Conservation (phyloP, 1,140 invertebrate genomes). For the Nylanderia fulva region DNA sequence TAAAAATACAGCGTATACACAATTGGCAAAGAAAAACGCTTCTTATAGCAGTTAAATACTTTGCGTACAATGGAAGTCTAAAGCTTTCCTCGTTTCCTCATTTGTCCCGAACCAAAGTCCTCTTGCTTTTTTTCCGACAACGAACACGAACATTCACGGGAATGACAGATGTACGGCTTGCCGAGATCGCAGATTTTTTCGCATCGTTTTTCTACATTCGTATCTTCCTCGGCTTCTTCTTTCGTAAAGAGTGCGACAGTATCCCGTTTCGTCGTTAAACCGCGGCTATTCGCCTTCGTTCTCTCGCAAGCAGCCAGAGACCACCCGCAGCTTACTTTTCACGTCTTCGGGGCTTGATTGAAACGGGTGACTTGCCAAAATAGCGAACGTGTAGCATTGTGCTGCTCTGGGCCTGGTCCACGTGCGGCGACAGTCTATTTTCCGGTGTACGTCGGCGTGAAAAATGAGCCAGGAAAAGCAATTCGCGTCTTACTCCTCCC, state of each 20-base stretch:
- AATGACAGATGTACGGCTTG: constrained; percentile 59
- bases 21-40: constrained; percentile 37
- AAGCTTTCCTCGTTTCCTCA: constrained; percentile 40
- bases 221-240: not conserved
- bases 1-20: not conserved
- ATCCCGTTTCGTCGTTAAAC: not conserved
- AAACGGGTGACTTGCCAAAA: constrained; percentile 76
- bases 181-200: constrained; percentile 3
- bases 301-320: not conserved
- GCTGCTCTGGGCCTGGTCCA: constrained; percentile 41
- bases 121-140: constrained; percentile 31
- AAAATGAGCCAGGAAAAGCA: constrained; percentile 74
- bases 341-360: constrained; percentile 69
- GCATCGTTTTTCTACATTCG: not conserved
- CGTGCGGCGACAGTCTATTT: constrained; percentile 68
- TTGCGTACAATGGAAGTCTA: constrained; percentile 38
- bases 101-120: constrained; percentile 57
- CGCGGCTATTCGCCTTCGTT: constrained; percentile 1
- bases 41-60: constrained; percentile 26
- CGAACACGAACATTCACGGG: constrained; percentile 31
- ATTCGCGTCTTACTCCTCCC: constrained; percentile 66
- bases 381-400: constrained; percentile 65
- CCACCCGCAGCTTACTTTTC: constrained; percentile 5
- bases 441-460: constrained; percentile 64
- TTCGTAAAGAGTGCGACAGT: not conserved